Evolutionary conservation across 1,140 invertebrate genomes (phyloP).

Genomic region (Varroa destructor): DNA sequence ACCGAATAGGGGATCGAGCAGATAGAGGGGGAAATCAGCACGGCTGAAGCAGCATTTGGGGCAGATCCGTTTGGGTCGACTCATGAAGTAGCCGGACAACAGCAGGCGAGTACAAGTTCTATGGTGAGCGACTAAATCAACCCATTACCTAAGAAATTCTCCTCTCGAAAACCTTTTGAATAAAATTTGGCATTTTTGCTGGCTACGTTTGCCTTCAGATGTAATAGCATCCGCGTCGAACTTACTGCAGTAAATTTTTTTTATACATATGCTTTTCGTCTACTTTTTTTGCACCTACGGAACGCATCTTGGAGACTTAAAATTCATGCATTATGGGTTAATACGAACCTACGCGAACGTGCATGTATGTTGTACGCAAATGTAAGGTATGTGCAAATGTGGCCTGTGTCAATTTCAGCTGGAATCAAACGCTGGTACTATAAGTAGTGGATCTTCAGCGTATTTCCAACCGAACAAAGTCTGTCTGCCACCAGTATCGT

Average conservation of each 20-base stretch:
- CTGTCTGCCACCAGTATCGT: conserved; percentile 14
- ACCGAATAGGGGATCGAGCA: conserved; percentile 12
- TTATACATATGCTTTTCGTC: too few species aligned
- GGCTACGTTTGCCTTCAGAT: too few species aligned
- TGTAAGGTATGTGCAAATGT: neutral
- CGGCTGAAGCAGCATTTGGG: conserved; percentile 23
- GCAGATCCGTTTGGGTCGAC: conserved; percentile 21
- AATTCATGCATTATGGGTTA: neutral
- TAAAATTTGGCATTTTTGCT: too few species aligned
- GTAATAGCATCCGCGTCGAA: too few species aligned
- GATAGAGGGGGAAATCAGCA: conserved; percentile 18
- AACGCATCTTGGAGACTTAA: neutral
- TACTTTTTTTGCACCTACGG: too few species aligned
- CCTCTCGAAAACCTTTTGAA: too few species aligned
- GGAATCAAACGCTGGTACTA: neutral
- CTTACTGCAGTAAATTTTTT: too few species aligned
- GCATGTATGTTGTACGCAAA: neutral
- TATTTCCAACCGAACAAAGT: conserved; percentile 24
- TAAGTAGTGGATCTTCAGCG: too few species aligned
- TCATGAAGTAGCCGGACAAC: neutral
- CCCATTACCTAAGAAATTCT: too few species aligned
- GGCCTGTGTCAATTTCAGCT: neutral
- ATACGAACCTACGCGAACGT: neutral
- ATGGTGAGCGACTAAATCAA: neutral
- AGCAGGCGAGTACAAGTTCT: neutral